Evolutionary conservation across 1,140 invertebrate genomes (phyloP), one percentile per base, ranked within the genome.

Genomic region (Drosophila guanche): DNA sequence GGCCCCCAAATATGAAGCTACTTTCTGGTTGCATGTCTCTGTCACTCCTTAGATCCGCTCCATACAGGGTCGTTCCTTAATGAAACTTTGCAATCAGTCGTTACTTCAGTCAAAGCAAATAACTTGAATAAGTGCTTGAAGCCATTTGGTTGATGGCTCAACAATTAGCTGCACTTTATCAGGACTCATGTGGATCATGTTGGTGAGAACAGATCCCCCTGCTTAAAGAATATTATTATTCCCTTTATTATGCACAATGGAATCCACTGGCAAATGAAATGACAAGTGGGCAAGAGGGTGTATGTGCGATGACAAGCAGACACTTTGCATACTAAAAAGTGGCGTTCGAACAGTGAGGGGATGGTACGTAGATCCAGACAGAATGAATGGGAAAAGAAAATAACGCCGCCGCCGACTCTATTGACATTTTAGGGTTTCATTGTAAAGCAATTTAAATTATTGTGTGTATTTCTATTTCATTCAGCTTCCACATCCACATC

Each of bases 391-490:
- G 37, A 85, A 85, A 86, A 67, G 81, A 61, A 85, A 85, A 85
- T 78, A 86, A 70, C 66, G 65, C 59, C 29, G 58, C 46, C 70
- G 65, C 62, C 2, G 29, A 10, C 33, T 88, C 79, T 83, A 88
- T 88, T 88, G 83, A 83, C 83, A 88, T 88, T 88, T 88, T 83
- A 72, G 83, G 83, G 83, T 88, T 88, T 88, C 83, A 88, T 88
- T 88, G 83, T 88, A 88, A 88, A 88, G 83, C 83, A 88, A 88
- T 88, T 88, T 88, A 88, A 88, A 88, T 88, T 88, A 88, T 88
- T 88, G 83, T 88, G 69, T 88, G 76, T 85, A 70, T 81, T 86
- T 86, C 79, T 71, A 56, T 68, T 69, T 69, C 50, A 40, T 77
- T 81, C 78, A 54, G 73, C 56, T 79, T 75, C 65, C 4, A 37